Conservation (phyloP, 2,888 invertebrate species). For the Rhodophaea formosa region DNA sequence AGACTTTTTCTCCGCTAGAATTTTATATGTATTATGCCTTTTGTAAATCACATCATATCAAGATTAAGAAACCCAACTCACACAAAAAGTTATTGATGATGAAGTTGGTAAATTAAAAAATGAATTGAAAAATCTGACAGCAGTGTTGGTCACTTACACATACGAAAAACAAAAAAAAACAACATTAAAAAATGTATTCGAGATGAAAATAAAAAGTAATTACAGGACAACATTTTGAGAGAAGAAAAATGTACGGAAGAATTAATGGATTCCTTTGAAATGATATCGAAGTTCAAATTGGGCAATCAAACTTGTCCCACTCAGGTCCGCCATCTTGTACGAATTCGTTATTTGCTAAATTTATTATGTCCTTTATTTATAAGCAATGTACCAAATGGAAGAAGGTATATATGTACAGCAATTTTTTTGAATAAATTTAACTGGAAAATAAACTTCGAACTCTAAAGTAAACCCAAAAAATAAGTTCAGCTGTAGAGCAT, state of each 20-base stretch:
- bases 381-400: not conserved
- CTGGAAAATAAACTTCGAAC: not conserved
- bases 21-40: too few relatives aligned
- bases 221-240: not conserved
- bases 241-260: slow-evolving; percentile 25
- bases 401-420: too few relatives aligned
- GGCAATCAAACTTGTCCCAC: slow-evolving; percentile 57
- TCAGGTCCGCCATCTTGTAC: slow-evolving; percentile 2
- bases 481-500: not conserved
- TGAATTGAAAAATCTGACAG: too few relatives aligned
- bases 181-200: slow-evolving; percentile 20
- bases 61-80: too few relatives aligned
- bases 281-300: slow-evolving; percentile 54
- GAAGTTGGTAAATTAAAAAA: too few relatives aligned
- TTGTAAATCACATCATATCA: too few relatives aligned
- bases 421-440: not conserved
- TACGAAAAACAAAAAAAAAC: too few relatives aligned
- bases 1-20: too few relatives aligned
- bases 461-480: slow-evolving; percentile 2
- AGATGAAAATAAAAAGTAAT: slow-evolving; percentile 6
- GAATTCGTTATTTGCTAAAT: slow-evolving; percentile 15
- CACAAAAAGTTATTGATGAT: too few relatives aligned
- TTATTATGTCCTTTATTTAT: slow-evolving; percentile 1
- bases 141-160: too few relatives aligned
- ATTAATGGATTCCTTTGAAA: slow-evolving; percentile 45